These are phyloP conservation scores for Spilosoma lubricipeda DNA, from an alignment of 2,888 invertebrate species.

Conservation along the genomic window DNA sequence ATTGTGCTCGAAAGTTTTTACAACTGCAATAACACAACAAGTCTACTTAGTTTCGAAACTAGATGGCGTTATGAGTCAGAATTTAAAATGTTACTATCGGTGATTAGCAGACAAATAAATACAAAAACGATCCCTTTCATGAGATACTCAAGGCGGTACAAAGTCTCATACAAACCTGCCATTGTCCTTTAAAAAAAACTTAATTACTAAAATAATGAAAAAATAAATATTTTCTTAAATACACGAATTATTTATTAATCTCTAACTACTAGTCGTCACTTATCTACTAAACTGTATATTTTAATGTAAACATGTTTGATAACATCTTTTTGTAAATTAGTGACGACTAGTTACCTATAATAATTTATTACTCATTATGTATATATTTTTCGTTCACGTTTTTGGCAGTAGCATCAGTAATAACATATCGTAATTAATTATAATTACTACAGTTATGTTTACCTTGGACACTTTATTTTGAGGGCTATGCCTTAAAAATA, in stretches of 20 bases:
- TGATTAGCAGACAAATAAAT: too few relatives aligned
- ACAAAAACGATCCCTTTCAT: too few relatives aligned
- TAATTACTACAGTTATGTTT: conserved; percentile 43
- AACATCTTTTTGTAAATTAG: conserved; percentile 14
- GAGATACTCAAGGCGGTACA: too few relatives aligned
- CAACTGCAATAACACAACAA: too few relatives aligned
- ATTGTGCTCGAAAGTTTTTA: too few relatives aligned
- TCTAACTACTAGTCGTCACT: conserved; percentile 9
- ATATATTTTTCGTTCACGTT: conserved; percentile 42
- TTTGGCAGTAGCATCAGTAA: conserved; percentile 64
- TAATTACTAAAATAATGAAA: conserved; percentile 37
- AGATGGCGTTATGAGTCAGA: too few relatives aligned
- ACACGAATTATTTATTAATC: conserved; percentile 27
- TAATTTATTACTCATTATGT: conserved; percentile 23
- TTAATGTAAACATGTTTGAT: neutral
- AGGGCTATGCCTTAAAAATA: conserved; percentile 35
- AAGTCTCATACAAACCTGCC: neutral
- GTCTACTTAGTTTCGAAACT: too few relatives aligned
- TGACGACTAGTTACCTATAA: conserved; percentile 24
- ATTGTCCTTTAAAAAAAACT: conserved; percentile 34
- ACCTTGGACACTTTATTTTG: conserved; percentile 50
- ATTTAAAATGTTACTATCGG: too few relatives aligned
- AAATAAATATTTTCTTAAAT: conserved; percentile 50
- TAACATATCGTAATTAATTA: conserved; percentile 26
- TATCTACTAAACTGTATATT: conserved; percentile 1